Evolutionary conservation across 2,888 invertebrate genomes (phyloP).

Genomic region (Ellobium chinense): DNA sequence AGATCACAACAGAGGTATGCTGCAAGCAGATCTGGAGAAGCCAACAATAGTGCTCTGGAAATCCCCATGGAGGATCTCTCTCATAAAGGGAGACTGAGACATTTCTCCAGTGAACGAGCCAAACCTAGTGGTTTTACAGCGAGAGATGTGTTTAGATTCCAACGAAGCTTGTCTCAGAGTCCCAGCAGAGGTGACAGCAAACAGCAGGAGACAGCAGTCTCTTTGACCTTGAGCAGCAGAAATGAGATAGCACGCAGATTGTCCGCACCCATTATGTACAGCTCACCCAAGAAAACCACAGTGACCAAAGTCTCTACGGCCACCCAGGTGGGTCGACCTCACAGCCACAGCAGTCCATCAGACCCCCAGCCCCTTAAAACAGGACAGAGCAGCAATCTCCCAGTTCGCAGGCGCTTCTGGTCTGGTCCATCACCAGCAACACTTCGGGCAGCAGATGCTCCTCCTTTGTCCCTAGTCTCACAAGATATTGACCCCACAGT

Average conservation of each 20-base stretch:
- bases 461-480: conserved; percentile 42
- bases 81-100: conserved; percentile 23
- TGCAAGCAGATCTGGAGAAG: conserved; percentile 47
- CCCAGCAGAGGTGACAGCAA: conserved; percentile 58
- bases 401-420: conserved; percentile 41
- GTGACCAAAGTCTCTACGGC: conserved; percentile 43
- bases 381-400: conserved; percentile 25
- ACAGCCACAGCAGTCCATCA: conserved; percentile 20
- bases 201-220: conserved; percentile 25
- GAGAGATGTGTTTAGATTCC: conserved; percentile 44
- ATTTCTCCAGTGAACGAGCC: conserved; percentile 50
- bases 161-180: conserved; percentile 57
- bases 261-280: conserved; percentile 33
- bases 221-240: conserved; percentile 23
- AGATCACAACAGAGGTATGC: conserved; percentile 50
- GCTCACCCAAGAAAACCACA: conserved; percentile 10
- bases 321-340: conserved; percentile 35
- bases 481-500: conserved; percentile 8
- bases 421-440: conserved; percentile 67
- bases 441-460: conserved; percentile 67
- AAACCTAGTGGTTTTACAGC: conserved; percentile 59
- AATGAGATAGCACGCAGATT: conserved; percentile 31
- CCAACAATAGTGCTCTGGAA: conserved; percentile 65
- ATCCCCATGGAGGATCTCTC: conserved; percentile 73
- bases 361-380: conserved; percentile 6